Evolutionary conservation across 2,888 invertebrate genomes (phyloP), one percentile per base, ranked within the genome.

Genomic region (Elysia crispata): DNA sequence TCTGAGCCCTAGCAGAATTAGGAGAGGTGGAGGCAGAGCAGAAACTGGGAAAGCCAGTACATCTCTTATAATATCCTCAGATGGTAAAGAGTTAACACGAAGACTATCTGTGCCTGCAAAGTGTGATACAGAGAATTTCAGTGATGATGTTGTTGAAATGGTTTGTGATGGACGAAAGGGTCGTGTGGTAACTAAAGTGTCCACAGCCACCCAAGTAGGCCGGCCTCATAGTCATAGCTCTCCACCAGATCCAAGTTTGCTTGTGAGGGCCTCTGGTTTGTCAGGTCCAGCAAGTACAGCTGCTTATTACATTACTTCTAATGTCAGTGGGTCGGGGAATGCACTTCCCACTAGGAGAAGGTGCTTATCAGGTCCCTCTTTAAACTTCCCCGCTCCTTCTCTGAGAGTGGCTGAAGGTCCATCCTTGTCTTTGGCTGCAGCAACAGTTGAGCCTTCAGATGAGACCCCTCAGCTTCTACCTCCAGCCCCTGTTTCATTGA

Each of bases 361-460:
- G 30, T 80, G 81, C 49, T 74, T 81, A 67, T 82, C 82, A 8
- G 83, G 84, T 25, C 84, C 84, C 64, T 11, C 41, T 41, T 6
- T 6, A 6, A 41, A 41, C 11, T 84, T 87, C 8, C 90, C 91
- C 6, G 89, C 90, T 6, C 89, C 90, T 77, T 86, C 89, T 20
- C 81, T 90, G n/a, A 83, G 84, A 60, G 89, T 89, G 50, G 88
- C 89, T 15, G 85, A 84, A 15, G 87, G 85, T 5, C 89, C 89
- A 20, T 5, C 72, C 20, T 33, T 74, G 67, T 74, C 74, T 25
- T 57, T 79, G 20, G 74, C 74, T 8, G 41, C 70, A 23, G 20
- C 33, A 70, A 64, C 23, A 23, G 20, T 41, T 33, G 72, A 66
- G n/a, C 54, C 74, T 49, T 15, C 31, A 31, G n/a, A 67, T 57